A percentile compares a stretch with the other conserved stretches of the same genome.
These are phyloP conservation scores for Nephila pilipes DNA, from an alignment of 1,140 invertebrate genomes.

Conservation along the genomic window DNA sequence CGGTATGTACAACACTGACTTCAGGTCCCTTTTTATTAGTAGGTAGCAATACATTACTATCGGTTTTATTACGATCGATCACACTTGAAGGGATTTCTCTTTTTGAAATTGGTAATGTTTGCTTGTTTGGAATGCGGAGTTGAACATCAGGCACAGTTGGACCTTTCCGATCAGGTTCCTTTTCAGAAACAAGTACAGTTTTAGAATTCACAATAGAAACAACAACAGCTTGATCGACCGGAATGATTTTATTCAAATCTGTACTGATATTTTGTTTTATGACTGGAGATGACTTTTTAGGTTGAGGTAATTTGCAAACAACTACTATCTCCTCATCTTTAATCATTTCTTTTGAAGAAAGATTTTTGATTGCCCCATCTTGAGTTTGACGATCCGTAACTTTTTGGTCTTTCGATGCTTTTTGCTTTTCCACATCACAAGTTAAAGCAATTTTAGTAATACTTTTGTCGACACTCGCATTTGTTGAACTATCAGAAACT, in stretches of 20 bases:
- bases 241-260: conserved; percentile 43
- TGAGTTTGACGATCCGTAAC: background rate
- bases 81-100: background rate
- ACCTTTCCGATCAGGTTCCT: background rate
- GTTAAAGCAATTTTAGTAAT: background rate
- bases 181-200: background rate
- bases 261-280: background rate
- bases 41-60: background rate
- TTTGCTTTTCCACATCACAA: background rate
- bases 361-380: background rate
- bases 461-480: background rate
- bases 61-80: background rate
- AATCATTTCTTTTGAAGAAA: background rate
- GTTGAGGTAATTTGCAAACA: conserved; percentile 65
- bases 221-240: conserved; percentile 39
- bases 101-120: background rate
- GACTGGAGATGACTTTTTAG: conserved; percentile 15
- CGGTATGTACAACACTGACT: conserved; percentile 55
- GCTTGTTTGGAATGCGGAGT: conserved; percentile 8
- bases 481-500: background rate
- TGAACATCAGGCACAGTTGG: background rate
- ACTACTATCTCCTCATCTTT: conserved; percentile 68
- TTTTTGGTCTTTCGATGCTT: background rate
- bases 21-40: background rate
- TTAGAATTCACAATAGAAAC: conserved; percentile 52